Percentiles rank a stretch among this genome's conserved stretches.
These are phyloP conservation scores for Callyntrura sp. DNA, from an alignment of 2,888 invertebrate genomes.

Conservation along the genomic window DNA sequence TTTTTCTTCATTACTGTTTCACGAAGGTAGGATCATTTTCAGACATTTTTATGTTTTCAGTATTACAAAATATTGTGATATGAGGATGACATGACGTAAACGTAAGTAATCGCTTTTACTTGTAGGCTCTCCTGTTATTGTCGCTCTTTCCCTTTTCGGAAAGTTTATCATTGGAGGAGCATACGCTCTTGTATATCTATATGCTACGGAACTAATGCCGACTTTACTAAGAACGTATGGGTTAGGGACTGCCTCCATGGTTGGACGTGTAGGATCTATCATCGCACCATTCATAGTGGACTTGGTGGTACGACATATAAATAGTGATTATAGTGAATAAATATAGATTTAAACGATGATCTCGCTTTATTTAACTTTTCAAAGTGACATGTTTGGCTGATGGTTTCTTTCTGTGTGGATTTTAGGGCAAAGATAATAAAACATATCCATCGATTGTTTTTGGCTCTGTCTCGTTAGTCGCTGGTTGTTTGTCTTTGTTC, in stretches of 20 bases:
- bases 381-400: too few relatives aligned
- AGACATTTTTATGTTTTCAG: not conserved
- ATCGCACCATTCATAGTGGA: conserved; percentile 82
- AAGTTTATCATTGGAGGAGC: conserved; percentile 83
- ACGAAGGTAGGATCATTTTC: conserved; percentile 66
- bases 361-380: too few relatives aligned
- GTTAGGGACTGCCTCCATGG: conserved; percentile 82
- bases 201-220: conserved; percentile 83
- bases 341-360: too few relatives aligned
- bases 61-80: too few relatives aligned
- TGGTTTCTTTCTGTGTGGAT: not conserved
- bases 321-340: too few relatives aligned
- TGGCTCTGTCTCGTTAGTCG: conserved; percentile 64
- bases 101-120: not conserved
- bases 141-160: conserved; percentile 80
- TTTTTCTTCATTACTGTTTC: conserved; percentile 79
- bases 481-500: conserved; percentile 78
- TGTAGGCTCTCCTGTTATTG: conserved; percentile 78
- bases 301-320: conserved; percentile 79
- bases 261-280: conserved; percentile 81
- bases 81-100: too few relatives aligned
- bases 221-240: conserved; percentile 83
- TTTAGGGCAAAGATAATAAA: conserved; percentile 75
- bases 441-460: conserved; percentile 78
- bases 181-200: conserved; percentile 82